These are phyloP conservation scores for Zaprionus africanus DNA, from an alignment of 1,140 invertebrate genomes.

Conservation along the genomic window DNA sequence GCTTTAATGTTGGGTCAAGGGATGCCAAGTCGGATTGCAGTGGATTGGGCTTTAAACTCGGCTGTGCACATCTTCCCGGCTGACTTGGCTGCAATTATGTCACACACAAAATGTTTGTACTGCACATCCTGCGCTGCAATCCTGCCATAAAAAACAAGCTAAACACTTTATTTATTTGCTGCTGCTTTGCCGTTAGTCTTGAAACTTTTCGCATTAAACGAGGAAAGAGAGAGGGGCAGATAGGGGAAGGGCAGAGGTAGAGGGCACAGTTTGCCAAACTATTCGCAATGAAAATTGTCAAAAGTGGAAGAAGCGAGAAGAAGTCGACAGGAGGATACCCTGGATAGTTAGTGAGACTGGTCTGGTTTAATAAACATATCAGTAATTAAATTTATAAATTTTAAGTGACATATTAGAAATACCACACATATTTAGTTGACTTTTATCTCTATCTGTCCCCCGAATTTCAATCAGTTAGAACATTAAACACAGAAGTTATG, in stretches of 20 bases:
- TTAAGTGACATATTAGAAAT: no score
- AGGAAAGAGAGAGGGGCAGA: background rate
- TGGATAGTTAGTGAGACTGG: background rate
- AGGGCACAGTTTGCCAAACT: conserved; percentile 68
- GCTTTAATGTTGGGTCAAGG: conserved; percentile 1
- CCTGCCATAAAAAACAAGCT: conserved; percentile 64
- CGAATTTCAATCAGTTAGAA: no score
- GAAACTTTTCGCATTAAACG: conserved; percentile 78
- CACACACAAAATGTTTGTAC: conserved; percentile 49
- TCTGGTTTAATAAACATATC: no score
- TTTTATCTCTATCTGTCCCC: no score
- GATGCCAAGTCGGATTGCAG: background rate
- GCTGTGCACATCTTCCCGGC: conserved; percentile 20
- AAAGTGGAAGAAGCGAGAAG: background rate
- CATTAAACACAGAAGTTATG: no score
- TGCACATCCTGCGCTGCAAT: conserved; percentile 42
- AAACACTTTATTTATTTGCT: conserved; percentile 78
- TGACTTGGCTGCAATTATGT: conserved; percentile 65
- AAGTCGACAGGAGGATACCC: background rate
- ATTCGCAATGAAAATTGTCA: conserved; percentile 66
- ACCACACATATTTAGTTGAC: no score
- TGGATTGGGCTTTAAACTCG: conserved; percentile 31
- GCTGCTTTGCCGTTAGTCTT: conserved; percentile 65
- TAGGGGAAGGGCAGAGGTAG: background rate
- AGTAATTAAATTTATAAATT: no score